Conservation (phyloP, 1,140 invertebrate genomes). For the Penaeus chinensis region DNA sequence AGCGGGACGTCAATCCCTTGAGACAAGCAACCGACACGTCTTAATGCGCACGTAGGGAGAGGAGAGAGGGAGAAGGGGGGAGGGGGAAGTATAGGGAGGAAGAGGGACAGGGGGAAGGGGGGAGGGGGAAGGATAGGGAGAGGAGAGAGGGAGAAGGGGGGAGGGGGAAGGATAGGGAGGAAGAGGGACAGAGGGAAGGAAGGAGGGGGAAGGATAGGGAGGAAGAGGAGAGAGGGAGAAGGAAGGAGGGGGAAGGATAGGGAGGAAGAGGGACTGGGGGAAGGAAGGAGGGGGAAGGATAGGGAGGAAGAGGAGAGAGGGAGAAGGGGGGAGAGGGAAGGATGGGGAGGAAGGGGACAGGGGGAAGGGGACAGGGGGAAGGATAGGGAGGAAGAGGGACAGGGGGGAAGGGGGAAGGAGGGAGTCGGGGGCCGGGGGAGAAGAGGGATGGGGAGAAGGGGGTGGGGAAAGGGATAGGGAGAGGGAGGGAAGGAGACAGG, state of each 20-base stretch:
- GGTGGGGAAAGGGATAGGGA: too few species aligned
- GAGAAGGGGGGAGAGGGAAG: neutral
- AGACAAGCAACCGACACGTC: too few species aligned
- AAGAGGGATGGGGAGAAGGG: neutral
- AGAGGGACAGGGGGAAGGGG: neutral
- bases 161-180: neutral
- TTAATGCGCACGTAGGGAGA: neutral
- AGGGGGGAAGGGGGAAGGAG: neutral
- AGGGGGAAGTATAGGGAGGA: neutral
- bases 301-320: neutral
- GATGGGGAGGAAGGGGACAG: neutral
- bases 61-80: neutral
- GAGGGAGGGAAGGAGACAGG: neutral
- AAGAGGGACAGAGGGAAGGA: neutral
- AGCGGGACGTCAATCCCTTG: too few species aligned
- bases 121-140: neutral
- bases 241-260: neutral
- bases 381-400: neutral
- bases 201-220: neutral
- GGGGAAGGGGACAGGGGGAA: too few species aligned
- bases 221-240: constrained; percentile 4
- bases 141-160: neutral
- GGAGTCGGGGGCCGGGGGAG: neutral
- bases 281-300: neutral
- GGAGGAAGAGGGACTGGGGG: too few species aligned